Evolutionary conservation across 2,888 invertebrate genomes (phyloP).

Genomic region (Spatulosminthurus flaviceps): DNA sequence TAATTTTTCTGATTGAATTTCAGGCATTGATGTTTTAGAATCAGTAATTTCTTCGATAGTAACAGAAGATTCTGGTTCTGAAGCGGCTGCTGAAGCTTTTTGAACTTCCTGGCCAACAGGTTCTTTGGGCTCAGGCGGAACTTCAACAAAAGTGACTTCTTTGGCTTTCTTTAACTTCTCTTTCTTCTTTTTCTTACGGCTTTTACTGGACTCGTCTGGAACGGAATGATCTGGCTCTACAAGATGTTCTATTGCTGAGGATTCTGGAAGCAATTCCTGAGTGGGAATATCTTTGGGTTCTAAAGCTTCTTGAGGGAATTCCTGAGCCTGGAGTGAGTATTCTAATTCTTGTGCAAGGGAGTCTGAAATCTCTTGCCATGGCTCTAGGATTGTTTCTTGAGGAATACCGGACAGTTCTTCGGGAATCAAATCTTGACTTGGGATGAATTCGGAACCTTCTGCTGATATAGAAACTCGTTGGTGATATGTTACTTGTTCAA

Average conservation of each 20-base stretch:
- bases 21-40: too few relatives aligned
- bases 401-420: not conserved
- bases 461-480: not conserved
- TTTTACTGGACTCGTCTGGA: constrained; percentile 10
- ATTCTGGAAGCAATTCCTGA: not conserved
- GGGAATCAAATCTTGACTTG: not conserved
- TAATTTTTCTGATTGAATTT: too few relatives aligned
- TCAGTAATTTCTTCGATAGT: not conserved
- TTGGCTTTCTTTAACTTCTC: constrained; percentile 33
- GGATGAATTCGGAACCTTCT: not conserved
- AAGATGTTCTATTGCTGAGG: not conserved
- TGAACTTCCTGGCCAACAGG: not conserved
- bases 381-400: constrained; percentile 7
- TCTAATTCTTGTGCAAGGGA: constrained; percentile 24
- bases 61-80: constrained; percentile 1
- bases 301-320: not conserved
- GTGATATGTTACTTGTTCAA: not conserved
- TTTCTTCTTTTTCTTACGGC: constrained; percentile 19
- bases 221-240: not conserved
- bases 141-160: constrained; percentile 64
- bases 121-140: constrained; percentile 54
- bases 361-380: constrained; percentile 20
- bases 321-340: constrained; percentile 29
- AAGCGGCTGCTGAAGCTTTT: not conserved
- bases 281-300: not conserved